Percentiles rank a stretch among this genome's conserved stretches.
Evolutionary conservation across 2,888 invertebrate genomes (phyloP).

Genomic region (Chrysodeixis includens): DNA sequence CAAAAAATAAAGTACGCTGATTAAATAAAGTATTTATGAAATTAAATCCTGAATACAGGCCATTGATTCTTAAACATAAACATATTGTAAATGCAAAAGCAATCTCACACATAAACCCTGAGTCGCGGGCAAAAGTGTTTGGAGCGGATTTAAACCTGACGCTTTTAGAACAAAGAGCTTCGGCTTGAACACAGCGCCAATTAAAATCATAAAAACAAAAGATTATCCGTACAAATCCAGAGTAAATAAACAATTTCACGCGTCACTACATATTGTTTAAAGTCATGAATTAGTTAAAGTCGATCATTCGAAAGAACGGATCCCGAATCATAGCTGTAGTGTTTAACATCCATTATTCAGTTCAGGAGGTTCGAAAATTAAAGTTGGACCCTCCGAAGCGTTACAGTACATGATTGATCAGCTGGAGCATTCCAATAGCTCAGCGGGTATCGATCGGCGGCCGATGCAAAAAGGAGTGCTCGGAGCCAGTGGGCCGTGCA

Average conservation of each 20-base stretch:
- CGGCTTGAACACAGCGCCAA: background rate
- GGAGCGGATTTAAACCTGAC: slow-evolving; percentile 22
- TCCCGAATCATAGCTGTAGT: background rate
- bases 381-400: background rate
- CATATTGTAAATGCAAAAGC: slow-evolving; percentile 1
- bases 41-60: background rate
- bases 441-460: slow-evolving; percentile 37
- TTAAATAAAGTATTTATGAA: background rate
- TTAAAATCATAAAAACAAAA: slow-evolving; percentile 3
- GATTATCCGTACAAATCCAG: background rate
- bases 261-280: background rate
- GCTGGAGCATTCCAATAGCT: slow-evolving; percentile 27
- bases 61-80: background rate
- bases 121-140: slow-evolving; percentile 17
- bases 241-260: background rate
- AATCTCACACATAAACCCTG: slow-evolving; percentile 1
- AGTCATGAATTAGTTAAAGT: slow-evolving; percentile 1
- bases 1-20: background rate
- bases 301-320: background rate
- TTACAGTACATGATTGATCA: slow-evolving; percentile 24
- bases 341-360: background rate
- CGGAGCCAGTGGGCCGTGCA: slow-evolving; percentile 36
- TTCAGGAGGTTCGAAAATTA: background rate
- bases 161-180: slow-evolving; percentile 24
- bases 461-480: slow-evolving; percentile 32